phyloP scores from a whole-genome alignment of 2,113 vertebrate genomes.

The Poecile atricapillus region DNA sequence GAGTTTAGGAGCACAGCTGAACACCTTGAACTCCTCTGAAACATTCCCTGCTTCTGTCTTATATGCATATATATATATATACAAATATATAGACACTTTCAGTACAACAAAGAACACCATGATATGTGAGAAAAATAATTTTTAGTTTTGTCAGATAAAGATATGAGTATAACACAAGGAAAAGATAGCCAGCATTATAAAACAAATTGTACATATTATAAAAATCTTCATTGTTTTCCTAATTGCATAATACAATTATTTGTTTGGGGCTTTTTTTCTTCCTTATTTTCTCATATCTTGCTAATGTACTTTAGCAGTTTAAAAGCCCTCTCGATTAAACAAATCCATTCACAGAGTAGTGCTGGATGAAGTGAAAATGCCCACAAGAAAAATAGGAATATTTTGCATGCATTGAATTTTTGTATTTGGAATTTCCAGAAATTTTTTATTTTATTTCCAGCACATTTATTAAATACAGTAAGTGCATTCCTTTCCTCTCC shows the following conservation, averaged over 20 bases:
- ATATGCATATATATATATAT: accelerated
- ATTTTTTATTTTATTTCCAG: not conserved
- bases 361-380: not conserved
- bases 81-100: not conserved
- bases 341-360: not conserved
- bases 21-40: not conserved
- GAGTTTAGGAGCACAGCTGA: not conserved
- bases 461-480: not conserved
- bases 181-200: not conserved
- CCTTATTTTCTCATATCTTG: not conserved
- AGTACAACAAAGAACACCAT: not conserved
- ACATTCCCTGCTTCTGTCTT: not conserved
- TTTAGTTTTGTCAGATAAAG: not conserved
- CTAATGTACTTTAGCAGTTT: not conserved
- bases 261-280: not conserved
- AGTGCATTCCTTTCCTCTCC: too few relatives aligned
- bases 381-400: not conserved
- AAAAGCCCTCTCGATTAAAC: not conserved
- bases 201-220: not conserved
- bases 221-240: not conserved
- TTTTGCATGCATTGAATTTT: not conserved
- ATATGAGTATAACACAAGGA: not conserved
- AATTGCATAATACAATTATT: not conserved
- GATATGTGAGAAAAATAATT: accelerated
- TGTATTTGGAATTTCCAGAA: not conserved